Conservation (phyloP, 2,888 invertebrate species). For the Podabrus alpinus region DNA sequence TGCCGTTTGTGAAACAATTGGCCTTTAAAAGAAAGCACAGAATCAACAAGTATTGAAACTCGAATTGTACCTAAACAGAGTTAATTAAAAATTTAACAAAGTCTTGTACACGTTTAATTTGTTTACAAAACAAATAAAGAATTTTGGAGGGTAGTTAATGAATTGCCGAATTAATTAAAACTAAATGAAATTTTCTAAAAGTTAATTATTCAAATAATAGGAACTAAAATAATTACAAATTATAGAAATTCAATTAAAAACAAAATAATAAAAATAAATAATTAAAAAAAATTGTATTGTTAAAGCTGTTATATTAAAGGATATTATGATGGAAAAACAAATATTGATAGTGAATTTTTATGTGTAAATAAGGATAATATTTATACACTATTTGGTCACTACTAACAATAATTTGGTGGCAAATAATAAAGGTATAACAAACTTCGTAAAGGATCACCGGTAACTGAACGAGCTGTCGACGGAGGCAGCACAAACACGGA, state of each 20-base stretch:
- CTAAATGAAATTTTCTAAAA: background rate
- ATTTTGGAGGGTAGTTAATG: background rate
- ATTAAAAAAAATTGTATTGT: background rate
- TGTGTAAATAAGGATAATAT: background rate
- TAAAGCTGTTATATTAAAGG: background rate
- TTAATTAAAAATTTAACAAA: background rate
- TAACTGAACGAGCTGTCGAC: conserved; percentile 29
- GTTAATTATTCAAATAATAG: background rate
- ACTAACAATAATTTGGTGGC: conserved; percentile 15
- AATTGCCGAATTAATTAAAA: background rate
- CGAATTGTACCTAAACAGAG: background rate
- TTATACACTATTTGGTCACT: conserved; percentile 3
- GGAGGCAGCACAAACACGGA: conserved; percentile 34
- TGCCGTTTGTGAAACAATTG: background rate
- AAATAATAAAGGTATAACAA: conserved; percentile 17
- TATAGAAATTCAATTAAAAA: background rate
- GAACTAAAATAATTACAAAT: background rate
- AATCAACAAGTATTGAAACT: background rate
- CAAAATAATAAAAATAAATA: background rate
- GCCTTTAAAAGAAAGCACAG: background rate
- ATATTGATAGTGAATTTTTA: background rate
- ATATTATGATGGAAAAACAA: background rate
- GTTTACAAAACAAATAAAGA: background rate
- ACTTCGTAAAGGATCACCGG: conserved; percentile 22
- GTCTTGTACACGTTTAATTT: background rate